phyloP scores from a whole-genome alignment of 1,140 invertebrate genomes.

The Diorhabda carinulata region DNA sequence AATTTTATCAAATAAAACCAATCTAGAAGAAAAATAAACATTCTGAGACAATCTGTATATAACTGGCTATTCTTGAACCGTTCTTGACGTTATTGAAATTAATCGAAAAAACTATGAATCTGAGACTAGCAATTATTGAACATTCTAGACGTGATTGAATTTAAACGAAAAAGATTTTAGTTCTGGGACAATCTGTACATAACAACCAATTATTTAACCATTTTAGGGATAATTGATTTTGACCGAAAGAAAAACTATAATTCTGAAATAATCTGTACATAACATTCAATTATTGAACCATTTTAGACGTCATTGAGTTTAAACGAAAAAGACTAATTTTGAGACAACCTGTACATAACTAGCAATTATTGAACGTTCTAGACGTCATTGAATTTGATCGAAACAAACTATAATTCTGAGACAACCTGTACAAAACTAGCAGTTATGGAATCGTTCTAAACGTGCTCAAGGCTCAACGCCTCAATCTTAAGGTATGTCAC shows the following conservation, averaged over 20 bases:
- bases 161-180: not conserved
- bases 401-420: not conserved
- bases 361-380: not conserved
- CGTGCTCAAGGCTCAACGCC: too few species aligned
- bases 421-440: not conserved
- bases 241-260: constrained; percentile 21
- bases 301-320: too few species aligned
- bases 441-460: too few species aligned
- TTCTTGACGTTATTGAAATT: not conserved
- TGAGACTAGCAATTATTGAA: not conserved
- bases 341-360: not conserved
- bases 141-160: not conserved
- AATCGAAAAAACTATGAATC: not conserved
- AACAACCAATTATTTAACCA: too few species aligned
- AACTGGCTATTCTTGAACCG: not conserved
- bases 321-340: too few species aligned
- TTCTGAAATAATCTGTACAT: not conserved
- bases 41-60: not conserved
- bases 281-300: not conserved
- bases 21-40: constrained; percentile 25
- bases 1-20: constrained; percentile 31
- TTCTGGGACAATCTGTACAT: not conserved
- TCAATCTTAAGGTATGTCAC: too few species aligned
- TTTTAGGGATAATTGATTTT: too few species aligned
- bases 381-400: not conserved